Base-by-base conservation (phyloP, 2,113 vertebrate genomes). In the Cochlearius cochlearius region DNA sequence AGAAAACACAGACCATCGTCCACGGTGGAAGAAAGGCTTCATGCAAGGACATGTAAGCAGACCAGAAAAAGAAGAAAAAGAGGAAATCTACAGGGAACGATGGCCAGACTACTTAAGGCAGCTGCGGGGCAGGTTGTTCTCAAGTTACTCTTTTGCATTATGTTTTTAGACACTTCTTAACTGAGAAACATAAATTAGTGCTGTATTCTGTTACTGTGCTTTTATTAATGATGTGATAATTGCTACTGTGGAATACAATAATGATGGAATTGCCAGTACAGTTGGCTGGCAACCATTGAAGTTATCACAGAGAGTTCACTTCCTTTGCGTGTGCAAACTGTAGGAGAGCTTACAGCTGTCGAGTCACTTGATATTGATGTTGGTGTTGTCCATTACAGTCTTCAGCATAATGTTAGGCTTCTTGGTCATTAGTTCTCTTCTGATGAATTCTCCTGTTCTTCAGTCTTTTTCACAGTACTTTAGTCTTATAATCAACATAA, bases 41-140 rank as follows among this genome's bases (percentile, higher is more conserved):
- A 98, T 99, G 99, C 99, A 99, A 73, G 99, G 99, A 10, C 98
- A 95, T 2, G 75, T 98, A 30, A 97, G 98, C 68, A 98, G 98
- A 68, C 98, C 98, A 47, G 99, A 99, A 64, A 99, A 99, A 93
- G 99, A 99, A 97, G 98, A 99, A 90, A 99, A 99, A 59, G 99
- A 99, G 95, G 97, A 98, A 5, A 96, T 99, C 84, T 99, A 99
- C 97, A 97, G 95, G n/a, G 98, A 99, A 39, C 99, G 98, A 39
- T 99, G 99, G 99, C 98, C 99, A 25, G 96, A 96, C 88, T 99
- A 98, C 68, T 69, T 99, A 11, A 98, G 97, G 78, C 98, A 98
- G 27, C 98, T 99, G 60, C 95, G 96, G 90, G 98, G 92, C 89
- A 98, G 98, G 99, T 99, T 69, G 87, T 88, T 84, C 38, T 69